These are phyloP conservation scores for Sinopyrophorus schimmeli DNA, from an alignment of 2,888 invertebrate species.

Conservation along the genomic window DNA sequence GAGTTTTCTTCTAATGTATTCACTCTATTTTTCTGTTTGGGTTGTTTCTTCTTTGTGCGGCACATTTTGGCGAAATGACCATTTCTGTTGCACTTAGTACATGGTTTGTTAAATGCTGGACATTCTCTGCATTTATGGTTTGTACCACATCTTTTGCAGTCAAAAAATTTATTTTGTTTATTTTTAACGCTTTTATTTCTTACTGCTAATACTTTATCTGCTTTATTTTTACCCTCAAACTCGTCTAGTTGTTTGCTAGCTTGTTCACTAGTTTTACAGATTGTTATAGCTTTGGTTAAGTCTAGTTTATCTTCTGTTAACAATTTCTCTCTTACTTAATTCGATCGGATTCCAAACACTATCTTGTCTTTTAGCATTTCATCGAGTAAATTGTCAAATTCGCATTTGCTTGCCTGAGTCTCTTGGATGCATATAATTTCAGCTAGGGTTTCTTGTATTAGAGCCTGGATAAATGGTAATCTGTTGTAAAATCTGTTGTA, in stretches of 20 bases:
- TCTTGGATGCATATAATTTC: too few relatives aligned
- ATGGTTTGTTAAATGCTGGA: conserved; percentile 4
- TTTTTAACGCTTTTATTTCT: too few relatives aligned
- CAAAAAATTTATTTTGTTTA: neutral
- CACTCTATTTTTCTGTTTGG: neutral
- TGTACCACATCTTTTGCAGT: conserved; percentile 15
- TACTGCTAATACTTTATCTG: too few relatives aligned
- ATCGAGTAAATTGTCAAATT: too few relatives aligned
- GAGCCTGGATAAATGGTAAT: too few relatives aligned
- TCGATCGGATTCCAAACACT: conserved; percentile 20
- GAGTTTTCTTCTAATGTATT: neutral
- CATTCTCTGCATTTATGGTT: conserved; percentile 7
- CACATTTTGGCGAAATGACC: neutral
- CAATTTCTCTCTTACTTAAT: conserved; percentile 5
- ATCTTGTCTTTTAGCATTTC: too few relatives aligned
- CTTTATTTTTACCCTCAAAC: too few relatives aligned
- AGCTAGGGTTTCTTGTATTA: too few relatives aligned
- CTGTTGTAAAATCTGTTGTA: too few relatives aligned
- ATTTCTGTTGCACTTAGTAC: conserved; percentile 5
- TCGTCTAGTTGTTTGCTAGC: conserved; percentile 1
- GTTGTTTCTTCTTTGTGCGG: conserved; percentile 1
- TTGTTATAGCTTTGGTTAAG: conserved; percentile 1
- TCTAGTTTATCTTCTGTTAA: conserved; percentile 5
- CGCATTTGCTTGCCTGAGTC: too few relatives aligned
- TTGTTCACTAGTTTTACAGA: conserved; percentile 5